phyloP scores from a whole-genome alignment of 2,888 invertebrate genomes.

The Drosophila peninsularis region DNA sequence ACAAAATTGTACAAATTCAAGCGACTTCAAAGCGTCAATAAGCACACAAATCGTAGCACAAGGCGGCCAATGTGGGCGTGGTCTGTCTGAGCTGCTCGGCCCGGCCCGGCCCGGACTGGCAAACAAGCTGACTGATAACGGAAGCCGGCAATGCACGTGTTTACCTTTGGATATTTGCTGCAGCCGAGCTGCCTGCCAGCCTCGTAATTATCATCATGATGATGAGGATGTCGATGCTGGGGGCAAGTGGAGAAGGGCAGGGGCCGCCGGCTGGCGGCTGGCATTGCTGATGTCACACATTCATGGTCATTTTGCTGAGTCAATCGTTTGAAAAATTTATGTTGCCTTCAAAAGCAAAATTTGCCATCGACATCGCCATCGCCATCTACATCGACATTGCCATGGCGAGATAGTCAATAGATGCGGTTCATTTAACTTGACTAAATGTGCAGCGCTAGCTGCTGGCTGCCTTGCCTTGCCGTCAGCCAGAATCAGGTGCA shows the following conservation, averaged over 20 bases:
- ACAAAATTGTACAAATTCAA: conserved; percentile 74
- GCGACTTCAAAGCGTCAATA: conserved; percentile 75
- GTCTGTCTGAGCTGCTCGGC: conserved; percentile 10
- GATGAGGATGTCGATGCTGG: conserved; percentile 8
- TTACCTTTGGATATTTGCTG: conserved; percentile 72
- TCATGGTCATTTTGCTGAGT: conserved; percentile 80
- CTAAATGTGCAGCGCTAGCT: conserved; percentile 73
- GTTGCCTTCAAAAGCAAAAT: conserved; percentile 79
- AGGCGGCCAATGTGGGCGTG: conserved; percentile 39
- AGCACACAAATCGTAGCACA: conserved; percentile 60
- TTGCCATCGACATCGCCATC: conserved; percentile 47
- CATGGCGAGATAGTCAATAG: conserved; percentile 73
- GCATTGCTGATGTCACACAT: conserved; percentile 76
- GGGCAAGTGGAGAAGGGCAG: neutral
- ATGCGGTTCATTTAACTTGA: conserved; percentile 79
- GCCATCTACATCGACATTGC: conserved; percentile 15
- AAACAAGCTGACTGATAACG: conserved; percentile 76
- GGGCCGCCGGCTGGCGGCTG: neutral
- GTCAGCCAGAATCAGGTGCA: conserved; percentile 17
- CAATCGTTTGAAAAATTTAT: conserved; percentile 80
- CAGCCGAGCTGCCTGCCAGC: conserved; percentile 28
- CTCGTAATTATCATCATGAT: conserved; percentile 22
- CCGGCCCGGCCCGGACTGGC: conserved; percentile 36
- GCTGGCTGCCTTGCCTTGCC: conserved; percentile 17
- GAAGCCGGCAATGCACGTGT: conserved; percentile 76